Conservation (phyloP, 53 echinoderm and acorn worm species). For the Mesocentrotus franciscanus region DNA sequence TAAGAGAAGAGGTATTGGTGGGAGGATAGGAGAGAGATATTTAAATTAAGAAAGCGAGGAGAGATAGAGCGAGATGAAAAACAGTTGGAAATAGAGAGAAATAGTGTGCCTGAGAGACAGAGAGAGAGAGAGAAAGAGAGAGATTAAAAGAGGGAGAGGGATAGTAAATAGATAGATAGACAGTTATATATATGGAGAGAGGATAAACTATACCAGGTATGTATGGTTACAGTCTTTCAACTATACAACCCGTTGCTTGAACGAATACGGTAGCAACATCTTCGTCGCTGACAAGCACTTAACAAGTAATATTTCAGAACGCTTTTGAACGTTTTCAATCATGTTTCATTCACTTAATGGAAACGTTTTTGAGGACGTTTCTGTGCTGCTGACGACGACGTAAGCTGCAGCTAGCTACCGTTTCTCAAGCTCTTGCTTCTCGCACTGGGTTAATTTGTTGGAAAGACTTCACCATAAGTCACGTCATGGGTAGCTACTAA, state of each 20-base stretch:
- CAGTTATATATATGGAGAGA: background rate
- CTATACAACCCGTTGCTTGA: background rate
- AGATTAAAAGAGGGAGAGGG: background rate
- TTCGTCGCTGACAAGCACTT: background rate
- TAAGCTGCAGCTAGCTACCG: slow-evolving; percentile 17
- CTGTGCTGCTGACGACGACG: background rate
- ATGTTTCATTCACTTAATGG: background rate
- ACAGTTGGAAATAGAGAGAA: background rate
- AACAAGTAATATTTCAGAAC: background rate
- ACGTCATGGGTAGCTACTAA: slow-evolving; percentile 56
- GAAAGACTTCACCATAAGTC: slow-evolving; percentile 62
- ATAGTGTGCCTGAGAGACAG: background rate
- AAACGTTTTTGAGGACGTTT: background rate
- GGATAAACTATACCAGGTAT: background rate
- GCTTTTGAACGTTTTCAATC: background rate
- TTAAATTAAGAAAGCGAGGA: background rate
- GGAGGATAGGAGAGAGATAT: background rate
- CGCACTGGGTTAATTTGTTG: slow-evolving; percentile 59
- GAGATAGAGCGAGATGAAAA: background rate
- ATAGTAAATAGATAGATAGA: background rate
- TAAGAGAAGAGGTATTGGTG: background rate
- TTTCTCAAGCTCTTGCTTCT: slow-evolving; percentile 62
- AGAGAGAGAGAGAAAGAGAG: background rate
- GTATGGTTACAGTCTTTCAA: background rate
- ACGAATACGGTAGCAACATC: slow-evolving; percentile 35